These are phyloP conservation scores for Sussaba pulchella DNA, from an alignment of 2,888 invertebrate genomes.

Conservation along the genomic window DNA sequence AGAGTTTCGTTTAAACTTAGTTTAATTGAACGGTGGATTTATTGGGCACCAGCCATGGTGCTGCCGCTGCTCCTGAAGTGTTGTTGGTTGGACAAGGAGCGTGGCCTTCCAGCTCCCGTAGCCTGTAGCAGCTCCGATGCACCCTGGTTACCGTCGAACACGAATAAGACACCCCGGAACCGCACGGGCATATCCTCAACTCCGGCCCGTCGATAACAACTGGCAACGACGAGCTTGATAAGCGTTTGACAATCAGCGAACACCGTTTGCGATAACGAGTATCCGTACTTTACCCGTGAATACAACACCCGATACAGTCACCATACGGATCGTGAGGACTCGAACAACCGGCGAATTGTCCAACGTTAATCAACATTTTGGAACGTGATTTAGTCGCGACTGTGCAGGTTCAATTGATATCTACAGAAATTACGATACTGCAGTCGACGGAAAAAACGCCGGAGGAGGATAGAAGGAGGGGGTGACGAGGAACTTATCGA, in stretches of 20 bases:
- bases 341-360: too few relatives aligned
- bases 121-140: conserved; percentile 1
- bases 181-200: conserved; percentile 41
- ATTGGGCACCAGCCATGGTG: conserved; percentile 75
- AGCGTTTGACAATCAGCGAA: conserved; percentile 44
- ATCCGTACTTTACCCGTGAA: conserved; percentile 16
- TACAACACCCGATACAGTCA: neutral
- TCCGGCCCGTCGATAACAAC: conserved; percentile 8
- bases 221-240: conserved; percentile 37
- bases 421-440: too few relatives aligned
- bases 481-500: too few relatives aligned
- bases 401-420: too few relatives aligned
- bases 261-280: conserved; percentile 25
- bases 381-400: too few relatives aligned
- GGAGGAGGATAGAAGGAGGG: too few relatives aligned
- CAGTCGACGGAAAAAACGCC: too few relatives aligned
- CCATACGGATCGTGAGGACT: too few relatives aligned
- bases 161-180: conserved; percentile 46
- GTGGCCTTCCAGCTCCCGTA: neutral
- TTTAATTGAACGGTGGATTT: conserved; percentile 83
- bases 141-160: conserved; percentile 40
- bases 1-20: conserved; percentile 81
- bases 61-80: neutral
- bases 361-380: neutral
- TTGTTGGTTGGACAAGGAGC: conserved; percentile 36